Evolutionary conservation across 2,113 vertebrate species (phyloP), one percentile per base, ranked within the genome.

Genomic region (Tragelaphus buxtoni): DNA sequence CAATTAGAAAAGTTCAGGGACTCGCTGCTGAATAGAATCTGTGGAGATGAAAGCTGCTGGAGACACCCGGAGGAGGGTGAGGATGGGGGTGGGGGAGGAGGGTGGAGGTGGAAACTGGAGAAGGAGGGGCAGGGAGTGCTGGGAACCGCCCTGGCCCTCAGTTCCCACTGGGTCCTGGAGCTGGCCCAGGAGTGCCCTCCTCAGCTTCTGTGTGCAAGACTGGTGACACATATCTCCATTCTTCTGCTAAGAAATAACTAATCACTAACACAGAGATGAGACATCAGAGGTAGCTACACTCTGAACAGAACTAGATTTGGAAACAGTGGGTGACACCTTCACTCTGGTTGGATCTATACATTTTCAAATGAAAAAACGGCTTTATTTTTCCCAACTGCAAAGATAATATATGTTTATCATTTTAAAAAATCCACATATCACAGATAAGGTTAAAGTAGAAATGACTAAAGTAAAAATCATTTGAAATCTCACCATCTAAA

Each of bases 1-100:
- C 98, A 98, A 98, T 99, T 99, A 99, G 96, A 98, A 69, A 98
- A 98, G 98, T 98, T 99, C 98, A 98, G 98, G 98, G 97, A 98
- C 97, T 98, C 88, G 85, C 97, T 97, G 98, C 96, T 98, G 98
- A 98, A 98, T 97, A 94, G 98, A 97, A 98, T 98, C 97, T 98
- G 98, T 96, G 97, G 98, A 98, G 98, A 98, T 98, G 96, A 98
- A 98, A 98, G 98, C 97, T 97, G 97, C 98, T 93, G 98, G 97
- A 97, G 97, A 97, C 97, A 91, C 97, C 82, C 91, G 97, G 97
- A 96, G 17, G 94, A 88, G 96, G 96, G 84, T 90, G 93, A 83
- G 87, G 85, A 77, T 28, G 20, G 9, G 95, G 85, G 95, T 61
- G 42, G 42, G 5, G 96, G 94, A 79, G 42, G 65, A n/a, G n/a